phyloP scores from a whole-genome alignment of 2,888 invertebrate genomes.

The Lochmaea crataegi region DNA sequence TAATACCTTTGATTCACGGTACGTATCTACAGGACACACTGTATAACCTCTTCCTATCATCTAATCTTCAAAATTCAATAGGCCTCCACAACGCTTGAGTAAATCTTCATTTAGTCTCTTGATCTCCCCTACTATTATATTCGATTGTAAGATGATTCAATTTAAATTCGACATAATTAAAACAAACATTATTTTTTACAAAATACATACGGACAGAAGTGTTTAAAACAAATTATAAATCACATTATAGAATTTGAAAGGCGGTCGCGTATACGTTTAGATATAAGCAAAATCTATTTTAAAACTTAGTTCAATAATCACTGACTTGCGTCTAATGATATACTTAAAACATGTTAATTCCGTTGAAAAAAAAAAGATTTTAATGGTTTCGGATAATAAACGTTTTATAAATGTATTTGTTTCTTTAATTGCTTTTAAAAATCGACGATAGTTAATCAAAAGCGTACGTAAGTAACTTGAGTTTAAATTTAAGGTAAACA shows the following conservation, averaged over 20 bases:
- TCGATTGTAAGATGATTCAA: not conserved
- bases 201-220: not conserved
- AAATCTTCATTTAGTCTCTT: no score
- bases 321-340: slow-evolving; percentile 44
- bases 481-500: no score
- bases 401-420: slow-evolving; percentile 3
- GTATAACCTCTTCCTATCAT: no score
- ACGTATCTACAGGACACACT: no score
- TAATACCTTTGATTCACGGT: no score
- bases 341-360: slow-evolving; percentile 29
- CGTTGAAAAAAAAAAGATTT: slow-evolving; percentile 24
- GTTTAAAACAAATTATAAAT: slow-evolving; percentile 32
- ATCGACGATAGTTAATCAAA: not conserved
- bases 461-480: not conserved
- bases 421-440: not conserved
- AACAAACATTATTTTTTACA: not conserved
- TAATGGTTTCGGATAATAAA: not conserved
- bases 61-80: no score
- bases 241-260: slow-evolving; percentile 39
- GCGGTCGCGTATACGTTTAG: slow-evolving; percentile 14
- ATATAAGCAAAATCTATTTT: slow-evolving; percentile 45
- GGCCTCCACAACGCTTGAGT: no score
- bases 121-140: no score
- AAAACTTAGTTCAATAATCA: slow-evolving; percentile 49
- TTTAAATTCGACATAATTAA: not conserved